These are phyloP conservation scores for Prorops nasuta DNA, from an alignment of 1,140 invertebrate species.

Conservation along the genomic window DNA sequence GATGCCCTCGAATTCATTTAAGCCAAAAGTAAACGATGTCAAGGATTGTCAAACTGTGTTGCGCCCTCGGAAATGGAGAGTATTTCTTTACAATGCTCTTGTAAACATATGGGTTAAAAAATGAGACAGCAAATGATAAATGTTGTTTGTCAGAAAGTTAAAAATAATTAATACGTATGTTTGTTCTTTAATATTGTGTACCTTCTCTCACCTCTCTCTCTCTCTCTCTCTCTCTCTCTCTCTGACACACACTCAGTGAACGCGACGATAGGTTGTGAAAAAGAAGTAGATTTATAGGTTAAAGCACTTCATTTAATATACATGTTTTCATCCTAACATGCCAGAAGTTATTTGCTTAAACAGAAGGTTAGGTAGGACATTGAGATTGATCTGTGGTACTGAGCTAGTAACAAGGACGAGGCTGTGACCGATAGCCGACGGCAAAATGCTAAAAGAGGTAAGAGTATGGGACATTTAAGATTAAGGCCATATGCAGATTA, in stretches of 20 bases:
- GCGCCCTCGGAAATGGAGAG: no score
- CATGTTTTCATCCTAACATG: conserved; percentile 30
- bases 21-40: conserved; percentile 14
- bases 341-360: conserved; percentile 30
- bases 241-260: background rate
- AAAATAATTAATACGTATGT: no score
- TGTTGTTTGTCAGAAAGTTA: no score
- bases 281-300: background rate
- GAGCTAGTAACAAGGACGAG: no score
- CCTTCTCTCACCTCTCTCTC: background rate
- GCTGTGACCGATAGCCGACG: no score
- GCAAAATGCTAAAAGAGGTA: no score
- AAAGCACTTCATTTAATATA: conserved; percentile 8
- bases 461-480: no score
- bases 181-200: background rate
- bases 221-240: background rate
- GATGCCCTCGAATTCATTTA: conserved; percentile 22
- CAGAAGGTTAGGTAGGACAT: conserved; percentile 16
- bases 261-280: background rate
- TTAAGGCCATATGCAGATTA: no score
- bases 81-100: no score
- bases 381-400: no score
- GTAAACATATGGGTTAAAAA: no score
- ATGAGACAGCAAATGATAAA: no score
- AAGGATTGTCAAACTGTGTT: conserved; percentile 10